Evolutionary conservation across 2,797 vertebrate species (phyloP).

Genomic region (Malurus splendens): DNA sequence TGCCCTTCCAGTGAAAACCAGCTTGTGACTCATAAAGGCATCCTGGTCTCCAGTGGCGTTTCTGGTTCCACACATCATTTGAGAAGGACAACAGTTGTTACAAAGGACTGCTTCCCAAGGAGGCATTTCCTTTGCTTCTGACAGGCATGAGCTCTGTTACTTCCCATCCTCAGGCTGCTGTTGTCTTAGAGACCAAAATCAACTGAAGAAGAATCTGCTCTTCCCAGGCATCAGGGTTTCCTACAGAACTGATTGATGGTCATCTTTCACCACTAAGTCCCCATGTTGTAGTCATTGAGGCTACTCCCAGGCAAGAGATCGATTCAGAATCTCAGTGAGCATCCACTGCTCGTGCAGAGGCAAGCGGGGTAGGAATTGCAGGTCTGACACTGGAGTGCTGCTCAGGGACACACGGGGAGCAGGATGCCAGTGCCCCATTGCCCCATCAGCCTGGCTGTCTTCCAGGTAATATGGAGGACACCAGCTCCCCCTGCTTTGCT

Average conservation of each 20-base stretch:
- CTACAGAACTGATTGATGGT: background rate
- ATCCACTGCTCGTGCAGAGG: background rate
- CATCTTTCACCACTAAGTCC: background rate
- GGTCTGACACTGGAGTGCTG: background rate
- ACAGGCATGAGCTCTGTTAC: background rate
- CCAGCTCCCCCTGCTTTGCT: background rate
- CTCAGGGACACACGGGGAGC: accelerated
- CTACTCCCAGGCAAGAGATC: background rate
- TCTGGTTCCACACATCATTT: background rate
- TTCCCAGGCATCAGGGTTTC: background rate
- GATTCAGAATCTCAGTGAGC: background rate
- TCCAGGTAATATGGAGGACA: background rate
- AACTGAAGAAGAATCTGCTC: background rate
- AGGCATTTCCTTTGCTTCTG: background rate
- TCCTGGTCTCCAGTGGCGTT: background rate
- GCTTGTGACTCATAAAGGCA: background rate
- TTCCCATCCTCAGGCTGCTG: background rate
- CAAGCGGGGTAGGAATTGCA: background rate
- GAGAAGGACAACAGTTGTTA: background rate
- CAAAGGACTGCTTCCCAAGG: background rate
- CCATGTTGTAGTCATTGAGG: background rate
- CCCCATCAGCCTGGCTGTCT: background rate
- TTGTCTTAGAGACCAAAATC: background rate
- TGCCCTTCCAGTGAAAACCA: background rate
- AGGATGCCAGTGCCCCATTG: accelerated